Percentiles rank a stretch among this genome's conserved stretches.
These are phyloP conservation scores for Heterotis niloticus DNA, from an alignment of 2,113 vertebrate species.

Conservation along the genomic window DNA sequence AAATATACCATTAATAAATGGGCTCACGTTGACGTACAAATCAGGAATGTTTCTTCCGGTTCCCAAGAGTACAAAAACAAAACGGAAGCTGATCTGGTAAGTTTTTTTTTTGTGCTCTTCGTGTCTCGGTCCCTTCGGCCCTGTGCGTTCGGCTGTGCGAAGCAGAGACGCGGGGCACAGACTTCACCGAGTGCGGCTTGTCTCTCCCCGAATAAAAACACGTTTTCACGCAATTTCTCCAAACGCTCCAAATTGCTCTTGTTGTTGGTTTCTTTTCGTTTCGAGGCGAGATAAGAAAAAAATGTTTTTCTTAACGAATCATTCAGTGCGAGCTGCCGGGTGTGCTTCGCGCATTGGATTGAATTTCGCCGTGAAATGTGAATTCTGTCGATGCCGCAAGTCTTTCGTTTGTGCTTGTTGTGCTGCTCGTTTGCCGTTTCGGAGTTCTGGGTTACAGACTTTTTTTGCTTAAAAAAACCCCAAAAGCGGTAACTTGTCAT, in stretches of 20 bases:
- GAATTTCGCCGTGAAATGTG: too few relatives aligned
- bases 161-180: neutral
- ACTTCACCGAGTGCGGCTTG: neutral
- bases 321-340: too few relatives aligned
- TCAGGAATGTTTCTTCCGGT: conserved; percentile 70
- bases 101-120: conserved; percentile 33
- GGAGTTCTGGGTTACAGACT: too few relatives aligned
- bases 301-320: too few relatives aligned
- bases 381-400: too few relatives aligned
- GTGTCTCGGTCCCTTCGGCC: neutral
- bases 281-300: too few relatives aligned
- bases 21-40: conserved; percentile 44
- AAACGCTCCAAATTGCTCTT: neutral
- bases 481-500: too few relatives aligned
- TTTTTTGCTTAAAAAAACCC: too few relatives aligned
- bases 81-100: conserved; percentile 67
- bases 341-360: too few relatives aligned
- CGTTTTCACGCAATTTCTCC: neutral
- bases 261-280: too few relatives aligned
- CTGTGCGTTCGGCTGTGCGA: neutral
- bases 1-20: conserved; percentile 31
- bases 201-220: neutral
- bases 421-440: too few relatives aligned
- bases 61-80: conserved; percentile 56
- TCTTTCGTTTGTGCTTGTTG: too few relatives aligned